These are phyloP conservation scores for Mamestra brassicae DNA, from an alignment of 2,888 invertebrate species.

Conservation along the genomic window DNA sequence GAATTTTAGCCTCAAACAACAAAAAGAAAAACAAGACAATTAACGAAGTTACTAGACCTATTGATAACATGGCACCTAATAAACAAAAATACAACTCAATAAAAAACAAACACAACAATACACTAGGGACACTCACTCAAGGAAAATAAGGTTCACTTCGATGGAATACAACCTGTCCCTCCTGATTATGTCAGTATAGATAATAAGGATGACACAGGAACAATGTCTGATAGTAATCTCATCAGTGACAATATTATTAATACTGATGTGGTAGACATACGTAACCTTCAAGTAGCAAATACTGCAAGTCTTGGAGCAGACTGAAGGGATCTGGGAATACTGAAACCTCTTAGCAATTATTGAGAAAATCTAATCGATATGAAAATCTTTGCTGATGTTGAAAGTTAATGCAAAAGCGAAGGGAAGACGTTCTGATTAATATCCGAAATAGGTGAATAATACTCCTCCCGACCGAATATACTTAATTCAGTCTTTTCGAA, in stretches of 20 bases:
- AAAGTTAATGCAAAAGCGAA: too few species aligned
- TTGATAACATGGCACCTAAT: neutral
- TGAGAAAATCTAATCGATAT: too few species aligned
- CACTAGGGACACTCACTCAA: slow-evolving; percentile 15
- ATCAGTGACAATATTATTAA: slow-evolving; percentile 14
- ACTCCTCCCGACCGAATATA: too few species aligned
- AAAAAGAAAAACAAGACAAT: neutral
- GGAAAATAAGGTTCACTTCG: slow-evolving; percentile 21
- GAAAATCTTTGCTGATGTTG: neutral
- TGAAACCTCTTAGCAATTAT: too few species aligned
- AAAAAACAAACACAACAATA: slow-evolving; percentile 28
- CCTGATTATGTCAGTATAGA: slow-evolving; percentile 14
- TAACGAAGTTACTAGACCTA: neutral
- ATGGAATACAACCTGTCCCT: slow-evolving; percentile 4
- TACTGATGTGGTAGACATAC: neutral
- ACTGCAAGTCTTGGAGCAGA: neutral
- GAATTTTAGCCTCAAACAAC: too few species aligned
- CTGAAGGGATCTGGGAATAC: neutral
- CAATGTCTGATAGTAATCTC: slow-evolving; percentile 11
- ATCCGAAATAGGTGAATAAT: too few species aligned
- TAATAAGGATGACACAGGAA: slow-evolving; percentile 7
- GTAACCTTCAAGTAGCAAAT: neutral
- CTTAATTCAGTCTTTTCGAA: too few species aligned
- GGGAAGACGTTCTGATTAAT: too few species aligned
- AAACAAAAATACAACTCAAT: slow-evolving; percentile 13